phyloP scores from a whole-genome alignment of 2,888 invertebrate species.

The Mylabris sibirica region DNA sequence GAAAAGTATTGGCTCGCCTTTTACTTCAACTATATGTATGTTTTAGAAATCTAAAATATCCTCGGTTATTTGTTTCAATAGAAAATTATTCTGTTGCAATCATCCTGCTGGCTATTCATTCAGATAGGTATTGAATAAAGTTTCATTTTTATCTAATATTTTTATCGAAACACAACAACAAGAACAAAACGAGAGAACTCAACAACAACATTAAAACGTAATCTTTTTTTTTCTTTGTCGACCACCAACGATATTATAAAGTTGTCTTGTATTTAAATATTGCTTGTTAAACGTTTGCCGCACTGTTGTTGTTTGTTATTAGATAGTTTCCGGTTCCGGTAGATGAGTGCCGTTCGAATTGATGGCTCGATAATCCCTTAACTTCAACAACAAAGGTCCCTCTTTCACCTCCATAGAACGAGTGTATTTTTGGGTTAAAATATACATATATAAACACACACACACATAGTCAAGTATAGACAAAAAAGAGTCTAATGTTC shows the following conservation, averaged over 20 bases:
- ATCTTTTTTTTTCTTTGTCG: slow-evolving; percentile 35
- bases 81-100: slow-evolving; percentile 26
- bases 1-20: slow-evolving; percentile 1
- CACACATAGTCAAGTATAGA: too few relatives aligned
- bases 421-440: neutral
- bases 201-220: neutral
- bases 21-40: slow-evolving; percentile 25
- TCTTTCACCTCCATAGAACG: neutral
- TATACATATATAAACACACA: neutral
- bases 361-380: slow-evolving; percentile 52
- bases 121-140: slow-evolving; percentile 5
- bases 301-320: slow-evolving; percentile 42
- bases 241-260: slow-evolving; percentile 54
- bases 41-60: slow-evolving; percentile 22
- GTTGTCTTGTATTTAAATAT: slow-evolving; percentile 31
- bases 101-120: slow-evolving; percentile 17
- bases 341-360: slow-evolving; percentile 50
- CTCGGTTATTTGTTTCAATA: slow-evolving; percentile 23
- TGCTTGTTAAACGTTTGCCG: slow-evolving; percentile 55
- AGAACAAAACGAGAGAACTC: neutral
- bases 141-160: slow-evolving; percentile 9
- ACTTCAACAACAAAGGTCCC: slow-evolving; percentile 22
- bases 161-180: slow-evolving; percentile 8
- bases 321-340: slow-evolving; percentile 58
- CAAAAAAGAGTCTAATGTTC: neutral